phyloP scores from a whole-genome alignment of 2,113 vertebrate genomes.

The Rhombomys opimus region DNA sequence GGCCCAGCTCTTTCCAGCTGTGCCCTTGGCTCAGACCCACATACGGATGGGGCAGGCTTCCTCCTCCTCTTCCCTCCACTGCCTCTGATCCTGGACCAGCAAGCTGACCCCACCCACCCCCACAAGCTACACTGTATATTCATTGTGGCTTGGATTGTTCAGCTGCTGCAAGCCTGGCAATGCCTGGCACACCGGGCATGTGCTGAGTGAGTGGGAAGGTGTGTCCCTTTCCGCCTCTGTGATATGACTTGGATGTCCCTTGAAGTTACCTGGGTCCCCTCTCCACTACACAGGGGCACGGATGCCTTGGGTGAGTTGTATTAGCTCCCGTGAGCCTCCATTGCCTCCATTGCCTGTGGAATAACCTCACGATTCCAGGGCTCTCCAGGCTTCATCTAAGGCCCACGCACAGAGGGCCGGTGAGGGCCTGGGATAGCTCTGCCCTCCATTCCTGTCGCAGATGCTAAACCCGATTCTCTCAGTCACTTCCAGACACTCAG shows the following conservation, averaged over 20 bases:
- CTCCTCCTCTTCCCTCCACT: not conserved
- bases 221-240: not conserved
- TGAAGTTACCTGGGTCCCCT: slow-evolving; percentile 8
- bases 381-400: too few relatives aligned
- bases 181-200: not conserved
- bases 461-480: too few relatives aligned
- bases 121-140: not conserved
- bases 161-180: rapidly evolving
- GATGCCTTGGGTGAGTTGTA: not conserved
- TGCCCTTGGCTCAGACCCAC: not conserved
- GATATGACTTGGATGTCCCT: not conserved
- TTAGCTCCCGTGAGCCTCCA: not conserved
- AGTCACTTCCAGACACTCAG: not conserved
- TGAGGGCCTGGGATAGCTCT: rapidly evolving
- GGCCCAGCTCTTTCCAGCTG: not conserved
- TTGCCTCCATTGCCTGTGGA: not conserved
- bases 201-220: not conserved
- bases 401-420: not conserved
- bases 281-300: not conserved
- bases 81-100: not conserved
- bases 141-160: not conserved
- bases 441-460: not conserved
- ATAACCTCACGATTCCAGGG: not conserved
- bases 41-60: not conserved
- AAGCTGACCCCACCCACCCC: not conserved